Conservation (phyloP, 2,797 vertebrate species). For the Melanotaenia pygmaea region DNA sequence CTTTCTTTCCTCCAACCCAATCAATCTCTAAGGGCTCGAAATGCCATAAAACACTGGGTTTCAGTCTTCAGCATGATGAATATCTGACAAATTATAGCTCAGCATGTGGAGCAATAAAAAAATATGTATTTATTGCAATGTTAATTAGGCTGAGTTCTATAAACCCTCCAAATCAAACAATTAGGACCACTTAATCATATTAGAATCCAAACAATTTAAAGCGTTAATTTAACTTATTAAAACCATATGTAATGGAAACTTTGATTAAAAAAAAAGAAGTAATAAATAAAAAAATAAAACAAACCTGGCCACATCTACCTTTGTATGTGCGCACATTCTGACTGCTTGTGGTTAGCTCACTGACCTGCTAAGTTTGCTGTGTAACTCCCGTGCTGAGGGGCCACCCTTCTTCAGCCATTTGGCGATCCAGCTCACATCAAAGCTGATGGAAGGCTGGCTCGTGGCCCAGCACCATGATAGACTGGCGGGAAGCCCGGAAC, state of each 20-base stretch:
- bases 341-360: constrained; percentile 82
- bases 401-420: constrained; percentile 91
- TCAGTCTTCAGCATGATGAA: constrained; percentile 68
- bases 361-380: constrained; percentile 85
- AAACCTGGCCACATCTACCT: constrained; percentile 24
- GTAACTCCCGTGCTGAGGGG: constrained; percentile 88
- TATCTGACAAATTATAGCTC: constrained; percentile 75
- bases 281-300: constrained; percentile 86
- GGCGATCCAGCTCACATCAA: constrained; percentile 93
- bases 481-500: constrained; percentile 91
- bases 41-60: constrained; percentile 63
- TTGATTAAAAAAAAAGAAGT: constrained; percentile 71
- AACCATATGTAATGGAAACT: constrained; percentile 87
- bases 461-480: constrained; percentile 91
- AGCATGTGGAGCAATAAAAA: constrained; percentile 87
- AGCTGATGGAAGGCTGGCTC: constrained; percentile 92
- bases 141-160: constrained; percentile 90
- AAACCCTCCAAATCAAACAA: constrained; percentile 91
- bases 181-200: constrained; percentile 90
- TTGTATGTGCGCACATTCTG: constrained; percentile 34
- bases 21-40: constrained; percentile 61
- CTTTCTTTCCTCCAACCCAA: constrained; percentile 62
- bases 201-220: constrained; percentile 86
- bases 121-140: constrained; percentile 88
- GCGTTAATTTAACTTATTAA: constrained; percentile 87